phyloP scores from a whole-genome alignment of 92 coral and sea anemone species.

The Palythoa caribaeorum region DNA sequence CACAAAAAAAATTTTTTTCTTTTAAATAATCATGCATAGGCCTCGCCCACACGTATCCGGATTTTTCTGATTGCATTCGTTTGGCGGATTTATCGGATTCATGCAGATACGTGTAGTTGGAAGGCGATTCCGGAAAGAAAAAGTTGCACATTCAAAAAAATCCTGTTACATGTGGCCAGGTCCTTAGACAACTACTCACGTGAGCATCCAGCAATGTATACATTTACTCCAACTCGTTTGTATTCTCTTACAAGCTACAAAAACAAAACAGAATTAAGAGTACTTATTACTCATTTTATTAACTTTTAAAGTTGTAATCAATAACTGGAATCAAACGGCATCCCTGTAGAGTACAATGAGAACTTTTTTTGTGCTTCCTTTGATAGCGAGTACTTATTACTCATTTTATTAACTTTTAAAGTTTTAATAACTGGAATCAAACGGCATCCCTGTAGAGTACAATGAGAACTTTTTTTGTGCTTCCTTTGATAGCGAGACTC shows the following conservation, averaged over 20 bases:
- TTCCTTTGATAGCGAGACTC: background rate
- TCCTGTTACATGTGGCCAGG: no score
- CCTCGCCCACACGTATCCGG: no score
- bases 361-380: background rate
- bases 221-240: conserved; percentile 63
- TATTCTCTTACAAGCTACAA: conserved; percentile 73
- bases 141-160: no score
- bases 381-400: background rate
- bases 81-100: no score
- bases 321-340: background rate
- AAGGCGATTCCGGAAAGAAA: no score
- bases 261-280: background rate
- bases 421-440: background rate
- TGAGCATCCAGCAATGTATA: conserved; percentile 81
- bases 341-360: background rate
- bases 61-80: no score
- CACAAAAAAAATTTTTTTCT: background rate
- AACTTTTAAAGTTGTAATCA: background rate
- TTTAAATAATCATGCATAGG: background rate
- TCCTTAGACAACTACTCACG: conserved; percentile 64
- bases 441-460: background rate
- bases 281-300: background rate
- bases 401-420: background rate
- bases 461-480: background rate
- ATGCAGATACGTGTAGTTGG: no score